A percentile compares a stretch with the other conserved stretches of the same genome.
These are phyloP conservation scores for Anoplolepis gracilipes DNA, from an alignment of 1,140 invertebrate species.

Conservation along the genomic window DNA sequence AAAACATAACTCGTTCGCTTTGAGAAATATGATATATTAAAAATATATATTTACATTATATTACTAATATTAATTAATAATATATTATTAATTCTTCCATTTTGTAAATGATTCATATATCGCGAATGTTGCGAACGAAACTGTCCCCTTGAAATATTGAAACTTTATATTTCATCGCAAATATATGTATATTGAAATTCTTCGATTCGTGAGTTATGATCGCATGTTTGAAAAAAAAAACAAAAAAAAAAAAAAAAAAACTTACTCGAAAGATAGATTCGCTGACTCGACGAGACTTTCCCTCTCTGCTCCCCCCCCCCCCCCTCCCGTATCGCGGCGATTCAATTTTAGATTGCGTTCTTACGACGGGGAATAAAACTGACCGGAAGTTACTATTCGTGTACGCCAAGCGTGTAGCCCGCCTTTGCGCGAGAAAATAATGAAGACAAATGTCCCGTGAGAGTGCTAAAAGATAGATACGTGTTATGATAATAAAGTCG, in stretches of 20 bases:
- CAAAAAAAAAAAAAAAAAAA: constrained; percentile 29
- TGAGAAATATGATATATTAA: too few relatives aligned
- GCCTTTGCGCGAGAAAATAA: constrained; percentile 50
- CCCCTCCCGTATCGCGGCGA: constrained; percentile 52
- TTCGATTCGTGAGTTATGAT: background rate
- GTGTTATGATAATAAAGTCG: constrained; percentile 41
- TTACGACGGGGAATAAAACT: constrained; percentile 52
- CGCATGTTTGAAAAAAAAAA: constrained; percentile 31
- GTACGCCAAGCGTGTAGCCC: constrained; percentile 32
- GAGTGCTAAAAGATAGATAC: constrained; percentile 49
- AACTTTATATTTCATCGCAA: constrained; percentile 15
- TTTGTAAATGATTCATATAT: background rate
- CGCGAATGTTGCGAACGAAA: background rate
- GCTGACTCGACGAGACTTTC: constrained; percentile 37
- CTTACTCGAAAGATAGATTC: constrained; percentile 32
- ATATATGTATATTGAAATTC: constrained; percentile 9
- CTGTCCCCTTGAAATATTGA: background rate
- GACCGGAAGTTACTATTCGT: constrained; percentile 57
- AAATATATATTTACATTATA: too few relatives aligned
- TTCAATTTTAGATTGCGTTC: constrained; percentile 62
- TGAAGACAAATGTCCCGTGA: constrained; percentile 47
- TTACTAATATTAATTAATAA: too few relatives aligned
- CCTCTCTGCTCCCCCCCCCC: background rate
- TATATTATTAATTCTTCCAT: background rate
- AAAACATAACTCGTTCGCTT: background rate